These are phyloP conservation scores for Turritopsis dohrnii DNA, from an alignment of 30 jellyfish, hydroid and myxozoan genomes.

Conservation along the genomic window DNA sequence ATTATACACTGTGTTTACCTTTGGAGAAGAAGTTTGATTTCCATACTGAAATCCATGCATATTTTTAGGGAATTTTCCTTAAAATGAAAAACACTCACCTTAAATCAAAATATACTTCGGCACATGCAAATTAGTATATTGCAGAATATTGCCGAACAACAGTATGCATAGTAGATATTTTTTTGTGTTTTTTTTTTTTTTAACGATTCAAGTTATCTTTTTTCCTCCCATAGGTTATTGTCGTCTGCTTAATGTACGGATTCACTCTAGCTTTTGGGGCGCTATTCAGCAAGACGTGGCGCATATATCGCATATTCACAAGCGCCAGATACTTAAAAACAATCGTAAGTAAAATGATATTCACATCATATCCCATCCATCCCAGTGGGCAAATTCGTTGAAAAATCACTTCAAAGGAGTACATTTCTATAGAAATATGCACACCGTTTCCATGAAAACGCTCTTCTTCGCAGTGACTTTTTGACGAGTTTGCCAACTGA, in stretches of 20 bases:
- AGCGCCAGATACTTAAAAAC: constrained; percentile 65
- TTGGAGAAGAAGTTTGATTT: too few relatives aligned
- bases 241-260: constrained; percentile 51
- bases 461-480: neutral
- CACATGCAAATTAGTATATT: too few relatives aligned
- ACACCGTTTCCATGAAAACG: too few relatives aligned
- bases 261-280: constrained; percentile 84
- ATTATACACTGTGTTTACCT: too few relatives aligned
- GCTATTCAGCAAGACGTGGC: constrained; percentile 84
- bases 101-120: too few relatives aligned
- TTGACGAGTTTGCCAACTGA: neutral
- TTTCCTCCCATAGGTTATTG: constrained; percentile 38
- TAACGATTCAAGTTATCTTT: neutral
- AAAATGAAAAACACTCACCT: too few relatives aligned
- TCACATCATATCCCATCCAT: too few relatives aligned
- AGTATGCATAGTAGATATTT: too few relatives aligned
- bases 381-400: neutral
- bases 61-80: too few relatives aligned
- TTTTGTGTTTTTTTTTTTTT: too few relatives aligned
- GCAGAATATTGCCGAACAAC: too few relatives aligned
- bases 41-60: too few relatives aligned
- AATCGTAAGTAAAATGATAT: constrained; percentile 54
- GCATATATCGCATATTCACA: constrained; percentile 72
- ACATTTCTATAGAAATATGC: neutral
- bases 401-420: neutral